A percentile compares a stretch with the other conserved stretches of the same genome.
Conservation (phyloP, 2,888 invertebrate genomes). For the Polydrusus tereticollis region DNA sequence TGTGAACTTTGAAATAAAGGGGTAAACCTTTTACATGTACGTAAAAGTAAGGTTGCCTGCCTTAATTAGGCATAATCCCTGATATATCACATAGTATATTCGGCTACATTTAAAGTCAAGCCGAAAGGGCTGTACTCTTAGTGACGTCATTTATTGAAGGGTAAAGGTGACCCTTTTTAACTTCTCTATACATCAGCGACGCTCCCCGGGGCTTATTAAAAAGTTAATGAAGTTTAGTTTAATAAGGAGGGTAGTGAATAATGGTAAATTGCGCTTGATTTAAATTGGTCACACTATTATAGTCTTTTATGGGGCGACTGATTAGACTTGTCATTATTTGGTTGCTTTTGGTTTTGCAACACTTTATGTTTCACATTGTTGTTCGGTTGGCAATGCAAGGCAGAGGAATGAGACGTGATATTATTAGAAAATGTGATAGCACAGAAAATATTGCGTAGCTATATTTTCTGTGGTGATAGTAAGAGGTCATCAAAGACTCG, state of each 20-base stretch:
- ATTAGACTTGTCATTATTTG: too few relatives aligned
- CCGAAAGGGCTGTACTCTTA: neutral
- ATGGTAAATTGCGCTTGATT: neutral
- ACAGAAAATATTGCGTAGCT: too few relatives aligned
- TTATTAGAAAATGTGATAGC: too few relatives aligned
- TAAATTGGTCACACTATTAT: neutral
- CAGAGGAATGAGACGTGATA: too few relatives aligned
- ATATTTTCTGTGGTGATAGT: too few relatives aligned
- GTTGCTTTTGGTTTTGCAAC: too few relatives aligned
- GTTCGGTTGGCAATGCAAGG: too few relatives aligned
- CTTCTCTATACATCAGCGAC: conserved; percentile 11
- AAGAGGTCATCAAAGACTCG: too few relatives aligned
- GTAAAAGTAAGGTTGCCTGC: neutral
- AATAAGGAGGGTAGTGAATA: conserved; percentile 18
- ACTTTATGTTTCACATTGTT: too few relatives aligned
- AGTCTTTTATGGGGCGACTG: too few relatives aligned
- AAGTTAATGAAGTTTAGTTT: conserved; percentile 28
- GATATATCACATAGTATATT: conserved; percentile 58
- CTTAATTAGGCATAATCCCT: conserved; percentile 59
- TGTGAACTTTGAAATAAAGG: neutral
- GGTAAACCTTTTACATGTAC: neutral
- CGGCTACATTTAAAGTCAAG: conserved; percentile 50
- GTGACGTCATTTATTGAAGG: conserved; percentile 22
- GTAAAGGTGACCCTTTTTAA: conserved; percentile 20
- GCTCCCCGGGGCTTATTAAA: conserved; percentile 23